Base-by-base conservation (phyloP, 1,140 invertebrate species). In the Heliconius himera region DNA sequence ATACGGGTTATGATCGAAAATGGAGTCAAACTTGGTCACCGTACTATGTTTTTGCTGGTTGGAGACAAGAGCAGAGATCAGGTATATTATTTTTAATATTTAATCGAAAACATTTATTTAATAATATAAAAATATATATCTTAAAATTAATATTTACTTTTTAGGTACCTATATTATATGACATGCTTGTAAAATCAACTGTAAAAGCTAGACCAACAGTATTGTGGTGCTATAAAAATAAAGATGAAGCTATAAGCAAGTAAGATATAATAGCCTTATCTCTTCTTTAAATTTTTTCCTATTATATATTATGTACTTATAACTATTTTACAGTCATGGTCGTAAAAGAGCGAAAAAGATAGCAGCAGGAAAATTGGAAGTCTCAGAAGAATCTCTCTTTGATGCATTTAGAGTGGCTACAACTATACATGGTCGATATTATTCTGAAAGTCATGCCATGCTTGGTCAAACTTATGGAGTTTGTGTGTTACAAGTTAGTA, bases 211-310 rank as follows among this genome's bases (percentile, higher is more conserved):
- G 99, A 78, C 99, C 99, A 13, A 97, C 96, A 56, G 98, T 99
- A 1, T 93, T 99, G 26, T 99, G 99, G 99, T 99, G 99, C 92
- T 99, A 99, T 92, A 99, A 99, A 94, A 99, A 95, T 95, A 99
- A 89, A 97, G 98, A 86, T 98, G 95, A 96, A 89, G 95, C 95
- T 75, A 96, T 99, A 85, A 99, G 97, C 91, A 98, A 97, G 97
- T 97, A 95, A 93, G 94, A 89, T 70, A n/a, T 22, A 26, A 29
- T 26, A 29, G 13, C 11, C 16, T 66, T 66, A 16, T 16, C 22
- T 26, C 1, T 29, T 29, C 26, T 66, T 66, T 66, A 16, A 4
- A 4, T 16, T 29, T 29, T 66, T 29, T 22, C 9, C 11, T 66
- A n/a, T 20, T 66, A 66, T 13, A 66, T 13, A 66, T 29, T 29